These are phyloP conservation scores for Haliclona indistincta DNA, from an alignment of 37 sponge, comb jelly and placozoan species.

Conservation along the genomic window DNA sequence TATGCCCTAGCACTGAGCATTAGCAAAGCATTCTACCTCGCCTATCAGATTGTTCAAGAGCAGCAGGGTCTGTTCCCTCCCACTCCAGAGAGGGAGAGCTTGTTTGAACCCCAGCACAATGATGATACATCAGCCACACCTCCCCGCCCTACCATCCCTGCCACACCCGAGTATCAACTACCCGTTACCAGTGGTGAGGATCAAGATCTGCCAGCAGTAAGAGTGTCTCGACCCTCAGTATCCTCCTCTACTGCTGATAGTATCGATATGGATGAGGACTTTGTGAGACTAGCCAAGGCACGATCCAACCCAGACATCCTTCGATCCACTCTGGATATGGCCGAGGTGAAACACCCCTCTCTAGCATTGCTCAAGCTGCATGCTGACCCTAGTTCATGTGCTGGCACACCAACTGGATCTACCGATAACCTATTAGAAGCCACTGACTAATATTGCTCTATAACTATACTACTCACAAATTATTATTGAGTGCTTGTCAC, in stretches of 20 bases:
- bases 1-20: constrained; percentile 73
- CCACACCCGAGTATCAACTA: background rate
- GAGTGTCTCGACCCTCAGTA: constrained; percentile 40
- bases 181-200: background rate
- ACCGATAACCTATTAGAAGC: constrained; percentile 10
- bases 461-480: too few relatives aligned
- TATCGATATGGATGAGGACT: constrained; percentile 61
- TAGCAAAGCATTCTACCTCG: constrained; percentile 86
- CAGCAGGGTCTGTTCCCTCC: constrained; percentile 69
- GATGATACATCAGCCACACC: constrained; percentile 61
- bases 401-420: constrained; percentile 20
- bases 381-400: constrained; percentile 39
- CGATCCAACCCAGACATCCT: constrained; percentile 87
- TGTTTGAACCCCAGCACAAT: constrained; percentile 82
- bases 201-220: constrained; percentile 4
- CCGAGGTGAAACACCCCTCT: constrained; percentile 21
- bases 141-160: background rate
- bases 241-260: constrained; percentile 11
- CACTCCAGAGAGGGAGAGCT: constrained; percentile 61
- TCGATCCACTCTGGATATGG: constrained; percentile 56
- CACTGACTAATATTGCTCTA: too few relatives aligned
- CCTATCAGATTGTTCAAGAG: constrained; percentile 77
- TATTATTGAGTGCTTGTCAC: too few relatives aligned
- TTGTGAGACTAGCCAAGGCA: constrained; percentile 73
- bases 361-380: constrained; percentile 31